These are phyloP conservation scores for Cephalopachus bancanus DNA, from an alignment of 2,797 vertebrate genomes.

Conservation along the genomic window DNA sequence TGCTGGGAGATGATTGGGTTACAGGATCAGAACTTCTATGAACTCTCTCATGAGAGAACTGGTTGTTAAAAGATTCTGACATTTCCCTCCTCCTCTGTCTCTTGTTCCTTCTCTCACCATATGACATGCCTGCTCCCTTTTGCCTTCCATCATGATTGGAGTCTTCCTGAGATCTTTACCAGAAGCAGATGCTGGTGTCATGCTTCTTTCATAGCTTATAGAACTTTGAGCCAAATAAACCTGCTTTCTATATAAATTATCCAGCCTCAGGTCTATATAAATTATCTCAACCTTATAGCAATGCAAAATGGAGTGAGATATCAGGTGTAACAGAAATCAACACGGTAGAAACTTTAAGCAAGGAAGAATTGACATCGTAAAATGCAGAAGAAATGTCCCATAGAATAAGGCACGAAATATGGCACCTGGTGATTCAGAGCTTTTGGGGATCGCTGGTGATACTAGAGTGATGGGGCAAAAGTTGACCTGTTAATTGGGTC, in stretches of 20 bases:
- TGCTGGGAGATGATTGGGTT: not conserved
- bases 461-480: not conserved
- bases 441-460: not conserved
- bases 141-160: not conserved
- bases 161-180: not conserved
- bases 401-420: not conserved
- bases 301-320: not conserved
- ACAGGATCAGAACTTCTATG: not conserved
- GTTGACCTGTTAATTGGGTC: not conserved
- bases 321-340: not conserved
- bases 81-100: not conserved
- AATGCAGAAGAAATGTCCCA: not conserved
- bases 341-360: not conserved
- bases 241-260: not conserved
- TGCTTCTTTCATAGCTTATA: not conserved
- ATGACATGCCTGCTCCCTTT: not conserved
- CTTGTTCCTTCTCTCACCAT: not conserved
- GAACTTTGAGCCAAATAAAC: not conserved
- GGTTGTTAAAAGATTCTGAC: not conserved
- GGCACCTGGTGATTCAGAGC: not conserved
- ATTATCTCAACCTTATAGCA: not conserved
- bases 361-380: rapidly evolving
- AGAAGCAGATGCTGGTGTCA: not conserved
- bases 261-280: not conserved
- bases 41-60: not conserved